Percentiles rank a stretch among this genome's conserved stretches.
These are phyloP conservation scores for Lysandra bellargus DNA, from an alignment of 2,888 invertebrate species.

Conservation along the genomic window DNA sequence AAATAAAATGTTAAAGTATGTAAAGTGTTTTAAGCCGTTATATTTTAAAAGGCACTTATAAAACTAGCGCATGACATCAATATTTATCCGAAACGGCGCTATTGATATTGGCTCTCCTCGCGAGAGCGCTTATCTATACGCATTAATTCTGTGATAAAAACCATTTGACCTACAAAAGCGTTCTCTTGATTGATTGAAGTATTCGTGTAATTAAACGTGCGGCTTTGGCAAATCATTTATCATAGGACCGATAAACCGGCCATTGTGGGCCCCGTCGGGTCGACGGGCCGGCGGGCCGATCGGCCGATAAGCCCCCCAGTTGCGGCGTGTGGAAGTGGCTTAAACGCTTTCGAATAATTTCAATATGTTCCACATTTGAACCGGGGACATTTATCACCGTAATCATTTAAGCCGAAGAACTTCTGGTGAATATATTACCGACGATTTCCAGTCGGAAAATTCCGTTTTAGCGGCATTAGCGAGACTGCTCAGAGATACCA, in stretches of 20 bases:
- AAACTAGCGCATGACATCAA: background rate
- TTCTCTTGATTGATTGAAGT: conserved; percentile 25
- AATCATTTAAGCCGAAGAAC: conserved; percentile 22
- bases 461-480: background rate
- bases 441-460: background rate
- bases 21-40: background rate
- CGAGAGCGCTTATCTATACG: background rate
- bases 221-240: conserved; percentile 25
- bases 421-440: conserved; percentile 20
- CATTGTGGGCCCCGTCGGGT: background rate
- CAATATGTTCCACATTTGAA: conserved; percentile 20
- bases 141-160: background rate
- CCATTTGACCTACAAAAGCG: conserved; percentile 19
- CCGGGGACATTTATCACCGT: conserved; percentile 1
- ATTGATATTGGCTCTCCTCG: background rate
- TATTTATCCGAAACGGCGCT: conserved; percentile 1
- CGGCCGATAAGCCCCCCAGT: background rate
- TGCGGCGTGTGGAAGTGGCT: conserved; percentile 15
- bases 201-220: conserved; percentile 26
- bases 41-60: background rate
- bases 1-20: too few species aligned
- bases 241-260: conserved; percentile 21
- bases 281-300: background rate
- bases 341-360: conserved; percentile 18
- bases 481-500: background rate